Conservation (phyloP, 1,140 invertebrate genomes). For the Calliphora vicina region DNA sequence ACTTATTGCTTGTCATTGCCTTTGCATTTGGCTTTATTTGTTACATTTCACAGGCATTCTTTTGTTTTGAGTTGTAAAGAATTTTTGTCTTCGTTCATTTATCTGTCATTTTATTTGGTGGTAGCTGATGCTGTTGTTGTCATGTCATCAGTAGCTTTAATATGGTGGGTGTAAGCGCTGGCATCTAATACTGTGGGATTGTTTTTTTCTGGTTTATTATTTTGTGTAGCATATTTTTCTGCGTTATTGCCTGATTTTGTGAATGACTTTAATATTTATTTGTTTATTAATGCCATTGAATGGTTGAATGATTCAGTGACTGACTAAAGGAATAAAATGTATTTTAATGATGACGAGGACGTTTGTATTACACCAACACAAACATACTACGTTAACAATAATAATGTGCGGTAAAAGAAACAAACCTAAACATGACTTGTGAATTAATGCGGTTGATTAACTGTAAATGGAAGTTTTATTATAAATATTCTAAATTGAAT, state of each 20-base stretch:
- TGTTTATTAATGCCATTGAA: not conserved
- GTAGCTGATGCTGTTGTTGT: too few species aligned
- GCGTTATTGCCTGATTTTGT: not conserved
- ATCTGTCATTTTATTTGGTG: too few species aligned
- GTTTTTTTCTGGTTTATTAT: too few species aligned
- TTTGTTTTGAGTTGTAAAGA: too few species aligned
- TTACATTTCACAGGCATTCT: too few species aligned
- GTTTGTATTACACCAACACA: not conserved
- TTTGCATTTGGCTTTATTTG: too few species aligned
- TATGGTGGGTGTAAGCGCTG: too few species aligned
- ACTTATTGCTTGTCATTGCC: too few species aligned
- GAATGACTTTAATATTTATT: not conserved
- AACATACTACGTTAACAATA: not conserved
- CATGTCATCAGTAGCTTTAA: too few species aligned
- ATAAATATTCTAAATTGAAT: not conserved
- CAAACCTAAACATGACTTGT: not conserved
- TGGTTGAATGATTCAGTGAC: not conserved
- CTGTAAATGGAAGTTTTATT: not conserved
- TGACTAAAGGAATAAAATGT: not conserved
- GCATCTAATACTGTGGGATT: too few species aligned
- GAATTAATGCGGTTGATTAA: not conserved
- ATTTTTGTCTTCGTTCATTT: too few species aligned
- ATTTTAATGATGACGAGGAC: not conserved
- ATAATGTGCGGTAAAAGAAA: too few species aligned
- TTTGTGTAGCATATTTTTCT: not conserved